A percentile compares a stretch with the other conserved stretches of the same genome.
These are phyloP conservation scores for Neomonachus schauinslandi DNA, from an alignment of 2,113 vertebrate genomes.

Conservation along the genomic window DNA sequence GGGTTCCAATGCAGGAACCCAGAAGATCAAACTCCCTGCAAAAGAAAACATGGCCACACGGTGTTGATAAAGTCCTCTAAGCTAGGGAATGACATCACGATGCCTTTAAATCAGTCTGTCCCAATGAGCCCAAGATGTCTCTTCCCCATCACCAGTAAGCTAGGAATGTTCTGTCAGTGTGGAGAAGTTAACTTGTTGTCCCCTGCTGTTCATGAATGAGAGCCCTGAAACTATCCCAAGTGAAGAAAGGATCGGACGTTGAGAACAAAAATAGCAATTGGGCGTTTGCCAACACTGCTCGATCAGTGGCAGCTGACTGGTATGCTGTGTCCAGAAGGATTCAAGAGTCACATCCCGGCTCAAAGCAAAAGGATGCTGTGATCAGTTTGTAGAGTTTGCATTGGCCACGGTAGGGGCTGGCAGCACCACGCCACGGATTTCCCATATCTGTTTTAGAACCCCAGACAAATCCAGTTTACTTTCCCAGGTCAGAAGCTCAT, in stretches of 20 bases:
- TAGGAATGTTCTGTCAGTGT: neutral
- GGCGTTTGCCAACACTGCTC: neutral
- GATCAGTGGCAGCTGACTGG: neutral
- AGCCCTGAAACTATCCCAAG: neutral
- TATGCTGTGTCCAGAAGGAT: neutral
- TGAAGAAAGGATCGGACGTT: neutral
- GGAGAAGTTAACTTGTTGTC: neutral
- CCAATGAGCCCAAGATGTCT: neutral
- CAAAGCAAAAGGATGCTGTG: neutral
- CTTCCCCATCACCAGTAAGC: neutral
- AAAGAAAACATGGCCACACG: neutral
- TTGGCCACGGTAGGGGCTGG: rapidly evolving
- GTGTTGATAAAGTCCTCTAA: neutral
- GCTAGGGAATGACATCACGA: neutral
- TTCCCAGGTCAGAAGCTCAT: neutral
- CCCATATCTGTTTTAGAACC: neutral
- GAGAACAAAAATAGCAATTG: neutral
- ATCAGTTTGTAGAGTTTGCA: neutral
- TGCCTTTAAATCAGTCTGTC: neutral
- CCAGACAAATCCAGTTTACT: neutral
- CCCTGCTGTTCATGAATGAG: neutral
- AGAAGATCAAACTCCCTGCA: neutral
- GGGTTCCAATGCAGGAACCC: neutral
- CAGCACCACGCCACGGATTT: neutral
- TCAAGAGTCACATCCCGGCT: neutral